Conservation (phyloP, 1,140 invertebrate species). For the Drosophila rhopaloa region DNA sequence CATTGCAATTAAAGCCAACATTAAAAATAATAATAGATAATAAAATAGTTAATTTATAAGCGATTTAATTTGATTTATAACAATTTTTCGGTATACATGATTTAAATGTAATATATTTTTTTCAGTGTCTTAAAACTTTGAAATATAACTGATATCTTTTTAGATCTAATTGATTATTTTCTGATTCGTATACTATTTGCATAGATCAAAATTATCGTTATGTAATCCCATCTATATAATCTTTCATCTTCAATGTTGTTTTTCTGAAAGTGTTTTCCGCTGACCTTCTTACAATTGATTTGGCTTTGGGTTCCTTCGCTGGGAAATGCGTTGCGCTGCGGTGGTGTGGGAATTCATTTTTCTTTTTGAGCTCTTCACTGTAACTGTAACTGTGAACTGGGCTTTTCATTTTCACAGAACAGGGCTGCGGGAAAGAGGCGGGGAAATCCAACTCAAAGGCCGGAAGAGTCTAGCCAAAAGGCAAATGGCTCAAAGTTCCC, state of each 20-base stretch:
- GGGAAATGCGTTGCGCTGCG: conserved; percentile 29
- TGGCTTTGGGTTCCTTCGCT: conserved; percentile 29
- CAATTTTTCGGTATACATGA: no score
- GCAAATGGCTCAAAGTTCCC: conserved; percentile 62
- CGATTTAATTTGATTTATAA: no score
- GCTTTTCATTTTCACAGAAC: conserved; percentile 48
- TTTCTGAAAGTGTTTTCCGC: conserved; percentile 19
- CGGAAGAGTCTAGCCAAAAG: conserved; percentile 72
- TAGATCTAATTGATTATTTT: neutral
- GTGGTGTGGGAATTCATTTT: conserved; percentile 38
- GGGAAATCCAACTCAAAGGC: conserved; percentile 63
- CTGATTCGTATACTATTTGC: neutral
- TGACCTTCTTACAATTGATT: conserved; percentile 80
- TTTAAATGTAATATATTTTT: no score
- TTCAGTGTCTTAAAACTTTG: no score
- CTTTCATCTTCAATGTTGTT: neutral
- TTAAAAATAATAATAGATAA: no score
- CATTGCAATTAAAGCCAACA: no score
- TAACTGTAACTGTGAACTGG: conserved; percentile 65
- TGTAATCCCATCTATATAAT: neutral
- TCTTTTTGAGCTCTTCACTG: conserved; percentile 66
- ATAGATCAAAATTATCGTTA: neutral
- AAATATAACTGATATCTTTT: neutral
- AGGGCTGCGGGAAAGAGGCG: neutral
- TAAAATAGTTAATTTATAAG: no score